Evolutionary conservation across 2,888 invertebrate genomes (phyloP), one percentile per base, ranked within the genome.

Genomic region (Pseudococcus viburni): DNA sequence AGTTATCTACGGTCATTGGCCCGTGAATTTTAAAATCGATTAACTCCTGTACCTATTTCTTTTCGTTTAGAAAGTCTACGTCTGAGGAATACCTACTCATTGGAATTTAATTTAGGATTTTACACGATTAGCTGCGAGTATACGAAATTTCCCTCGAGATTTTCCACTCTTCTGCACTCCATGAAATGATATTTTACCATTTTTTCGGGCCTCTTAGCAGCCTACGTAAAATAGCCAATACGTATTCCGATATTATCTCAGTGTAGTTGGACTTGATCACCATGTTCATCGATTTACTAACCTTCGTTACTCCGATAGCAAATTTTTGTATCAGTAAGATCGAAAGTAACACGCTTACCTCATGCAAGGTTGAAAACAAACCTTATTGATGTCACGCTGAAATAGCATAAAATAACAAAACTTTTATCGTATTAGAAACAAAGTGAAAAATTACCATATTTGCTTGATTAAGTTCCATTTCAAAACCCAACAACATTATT

Each of bases 281-380:
- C 73, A 33, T 73, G 73, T 33, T 33, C 73, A 33, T 73, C 17
- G 73, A 73, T 73, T 73, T 33, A 64, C 33, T 73, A 73, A 33
- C 73, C 73, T 73, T 73, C 73, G 6, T 73, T 33, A 73, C 33
- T 39, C 33, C 17, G 33, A 73, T 33, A 15, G 33, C 26, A 17
- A 73, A 73, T 73, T 73, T 73, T 73, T 17, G 73, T 33, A 11
- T 73, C 73, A 33, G 33, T 33, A 15, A 33, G 2, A 33, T 33
- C 8, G 39, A 73, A 73, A 73, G 39, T 73, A 33, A 11, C 17
- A 39, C 17, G 26, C 73, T 73, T 33, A 8, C 17, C 33, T 73
- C 68, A 9, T 17, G 12, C 73, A 73, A 33, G 73, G 73, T 33
- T 73, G 73, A 73, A 39, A 73, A 73, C 17, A 17, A 73, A 33